Percentiles rank a stretch among this genome's conserved stretches.
phyloP scores from a whole-genome alignment of 2,113 vertebrate genomes.

The Neodontobutis hainanensis region DNA sequence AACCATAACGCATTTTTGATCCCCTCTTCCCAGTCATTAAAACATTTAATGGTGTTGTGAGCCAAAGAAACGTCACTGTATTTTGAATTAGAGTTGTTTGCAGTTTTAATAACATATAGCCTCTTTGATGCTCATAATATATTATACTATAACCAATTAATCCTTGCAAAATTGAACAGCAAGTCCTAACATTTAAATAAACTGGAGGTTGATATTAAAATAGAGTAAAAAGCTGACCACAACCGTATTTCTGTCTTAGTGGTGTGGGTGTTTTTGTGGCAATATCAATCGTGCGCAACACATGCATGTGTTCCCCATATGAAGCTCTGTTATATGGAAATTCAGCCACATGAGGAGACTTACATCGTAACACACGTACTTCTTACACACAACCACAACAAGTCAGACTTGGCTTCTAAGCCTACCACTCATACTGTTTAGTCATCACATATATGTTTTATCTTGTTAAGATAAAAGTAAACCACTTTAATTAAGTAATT shows the following conservation, averaged over 20 bases:
- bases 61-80: too few relatives aligned
- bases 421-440: neutral
- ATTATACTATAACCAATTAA: too few relatives aligned
- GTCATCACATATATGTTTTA: constrained; percentile 17
- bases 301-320: constrained; percentile 46
- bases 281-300: constrained; percentile 1
- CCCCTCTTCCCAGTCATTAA: too few relatives aligned
- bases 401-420: constrained; percentile 15
- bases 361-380: constrained; percentile 17
- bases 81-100: too few relatives aligned
- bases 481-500: constrained; percentile 2
- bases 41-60: too few relatives aligned
- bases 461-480: constrained; percentile 6
- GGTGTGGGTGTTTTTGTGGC: constrained; percentile 7
- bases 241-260: constrained; percentile 4
- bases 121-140: too few relatives aligned
- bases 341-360: neutral
- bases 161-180: too few relatives aligned
- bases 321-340: constrained; percentile 11
- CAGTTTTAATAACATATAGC: too few relatives aligned
- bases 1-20: too few relatives aligned
- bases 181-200: neutral
- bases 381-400: neutral
- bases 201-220: neutral
- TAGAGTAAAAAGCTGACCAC: constrained; percentile 7